These are phyloP conservation scores for Pseudomugil tenellus DNA, from an alignment of 2,797 vertebrate genomes.

Conservation along the genomic window DNA sequence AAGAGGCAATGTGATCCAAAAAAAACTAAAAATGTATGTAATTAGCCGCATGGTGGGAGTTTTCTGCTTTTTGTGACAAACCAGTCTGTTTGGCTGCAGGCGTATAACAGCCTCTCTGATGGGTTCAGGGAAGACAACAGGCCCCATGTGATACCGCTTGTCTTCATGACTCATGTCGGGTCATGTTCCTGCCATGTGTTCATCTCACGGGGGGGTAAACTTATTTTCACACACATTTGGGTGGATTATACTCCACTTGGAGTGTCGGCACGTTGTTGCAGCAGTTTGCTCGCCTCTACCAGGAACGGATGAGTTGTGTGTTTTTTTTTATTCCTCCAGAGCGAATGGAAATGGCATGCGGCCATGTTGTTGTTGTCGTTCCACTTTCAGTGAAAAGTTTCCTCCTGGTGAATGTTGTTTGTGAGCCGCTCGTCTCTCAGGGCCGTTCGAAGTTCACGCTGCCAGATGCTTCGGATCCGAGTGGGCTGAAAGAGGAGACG, in stretches of 20 bases:
- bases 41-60: neutral
- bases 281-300: conserved; percentile 30
- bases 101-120: neutral
- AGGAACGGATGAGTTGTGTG: conserved; percentile 40
- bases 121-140: neutral
- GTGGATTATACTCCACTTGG: neutral
- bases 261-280: conserved; percentile 20
- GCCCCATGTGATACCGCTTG: neutral
- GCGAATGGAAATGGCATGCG: conserved; percentile 37
- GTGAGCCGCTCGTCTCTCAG: conserved; percentile 40
- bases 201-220: neutral
- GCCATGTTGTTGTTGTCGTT: conserved; percentile 40
- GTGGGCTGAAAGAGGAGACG: conserved; percentile 9
- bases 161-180: conserved; percentile 5
- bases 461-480: conserved; percentile 63
- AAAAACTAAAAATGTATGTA: conserved; percentile 4
- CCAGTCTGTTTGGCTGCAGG: conserved; percentile 1
- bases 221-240: neutral
- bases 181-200: conserved; percentile 2
- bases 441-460: conserved; percentile 46
- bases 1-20: neutral
- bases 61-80: no score
- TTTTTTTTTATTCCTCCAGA: conserved; percentile 19
- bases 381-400: conserved; percentile 46
- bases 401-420: conserved; percentile 40